Evolutionary conservation across 2,797 vertebrate species (phyloP).

Genomic region (Notolabrus celidotus): DNA sequence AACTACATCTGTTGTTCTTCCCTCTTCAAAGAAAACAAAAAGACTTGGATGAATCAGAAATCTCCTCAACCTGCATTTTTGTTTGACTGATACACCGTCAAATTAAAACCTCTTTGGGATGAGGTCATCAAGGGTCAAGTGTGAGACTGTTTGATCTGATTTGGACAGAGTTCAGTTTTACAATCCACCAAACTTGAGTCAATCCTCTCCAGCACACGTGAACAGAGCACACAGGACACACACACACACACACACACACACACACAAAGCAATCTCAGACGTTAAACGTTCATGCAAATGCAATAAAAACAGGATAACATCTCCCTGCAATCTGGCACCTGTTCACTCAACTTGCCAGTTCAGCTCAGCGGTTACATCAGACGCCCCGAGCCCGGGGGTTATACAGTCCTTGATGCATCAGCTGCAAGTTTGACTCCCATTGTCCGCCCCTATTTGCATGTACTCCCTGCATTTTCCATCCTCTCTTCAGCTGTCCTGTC

Average conservation of each 20-base stretch:
- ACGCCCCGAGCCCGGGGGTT: no score
- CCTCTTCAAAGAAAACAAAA: slow-evolving; percentile 6
- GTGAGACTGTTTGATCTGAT: slow-evolving; percentile 32
- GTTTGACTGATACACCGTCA: not conserved
- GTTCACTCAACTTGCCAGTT: slow-evolving; percentile 25
- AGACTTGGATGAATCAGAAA: not conserved
- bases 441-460: no score
- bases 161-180: slow-evolving; percentile 13
- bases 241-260: not conserved
- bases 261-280: not conserved
- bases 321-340: slow-evolving; percentile 56
- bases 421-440: no score
- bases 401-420: not conserved
- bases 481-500: no score
- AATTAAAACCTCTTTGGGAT: slow-evolving; percentile 11
- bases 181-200: not conserved
- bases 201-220: not conserved
- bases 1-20: slow-evolving; percentile 21
- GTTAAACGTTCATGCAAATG: slow-evolving; percentile 69
- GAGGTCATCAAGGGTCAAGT: slow-evolving; percentile 15
- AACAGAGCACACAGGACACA: slow-evolving; percentile 1
- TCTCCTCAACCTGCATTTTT: not conserved
- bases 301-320: slow-evolving; percentile 62
- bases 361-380: no score
- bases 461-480: no score